Evolutionary conservation across 2,888 invertebrate species (phyloP), one percentile per base, ranked within the genome.

Genomic region (Drosophila cognata): DNA sequence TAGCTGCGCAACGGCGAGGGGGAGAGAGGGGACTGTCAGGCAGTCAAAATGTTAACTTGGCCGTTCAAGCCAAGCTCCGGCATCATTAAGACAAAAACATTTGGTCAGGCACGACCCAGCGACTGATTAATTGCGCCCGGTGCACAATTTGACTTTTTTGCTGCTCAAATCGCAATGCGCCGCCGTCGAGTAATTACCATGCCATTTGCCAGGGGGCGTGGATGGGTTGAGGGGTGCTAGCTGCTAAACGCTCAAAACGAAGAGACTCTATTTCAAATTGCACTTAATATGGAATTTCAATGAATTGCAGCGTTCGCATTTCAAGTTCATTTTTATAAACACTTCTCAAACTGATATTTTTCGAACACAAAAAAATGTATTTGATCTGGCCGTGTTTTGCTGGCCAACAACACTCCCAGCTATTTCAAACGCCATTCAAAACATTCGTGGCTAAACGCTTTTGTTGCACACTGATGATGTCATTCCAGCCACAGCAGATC

Each of bases 141-240:
- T 84, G 87, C 89, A 79, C 77, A 84, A 90, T 90, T 88, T 88
- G 87, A 88, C 87, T 88, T 90, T 89, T 88, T 85, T 82, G 84
- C 86, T 82, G 73, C 88, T 88, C 88, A 86, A 89, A 82, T 84
- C 88, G 87, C 86, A 74, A 70, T 69, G 60, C 38, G 61, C 57
- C 71, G 60, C 61, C 28, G 68, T 55, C 79, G 65, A 76, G 90
- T 86, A 86, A 86, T 86, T 86, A 89, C 90, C 90, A 89, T 88
- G 89, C 89, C 84, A 76, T 62, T 80, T 66, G 50, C 70, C 71
- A 50, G 33, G 61, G 43, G 69, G 48, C 18, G 6, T 13, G 21
- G 28, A 25, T 18, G 33, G 21, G 16, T 31, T 1, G 6, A 4
- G 25, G 46, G 46, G 16, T 16, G 25, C 16, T 16, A 16, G 46